Evolutionary conservation across 2,888 invertebrate genomes (phyloP).

Genomic region (Ormyrus labotus): DNA sequence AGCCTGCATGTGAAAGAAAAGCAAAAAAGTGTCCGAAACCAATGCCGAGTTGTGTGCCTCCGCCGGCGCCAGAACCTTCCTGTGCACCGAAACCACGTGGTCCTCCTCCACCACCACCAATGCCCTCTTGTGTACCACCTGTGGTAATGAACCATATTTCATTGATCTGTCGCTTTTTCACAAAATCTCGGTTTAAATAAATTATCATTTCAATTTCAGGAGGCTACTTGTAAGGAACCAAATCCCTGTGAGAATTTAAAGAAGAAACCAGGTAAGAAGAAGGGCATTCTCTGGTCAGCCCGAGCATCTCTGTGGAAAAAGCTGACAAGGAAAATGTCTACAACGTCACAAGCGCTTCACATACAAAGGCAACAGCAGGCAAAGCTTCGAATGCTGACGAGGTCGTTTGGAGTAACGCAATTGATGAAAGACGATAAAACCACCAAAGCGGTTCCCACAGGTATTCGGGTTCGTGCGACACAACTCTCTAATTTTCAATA

Average conservation of each 20-base stretch:
- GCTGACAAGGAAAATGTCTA: slow-evolving; percentile 28
- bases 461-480: too few species aligned
- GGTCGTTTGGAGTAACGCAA: not conserved
- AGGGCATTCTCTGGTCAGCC: too few species aligned
- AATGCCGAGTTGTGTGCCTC: not conserved
- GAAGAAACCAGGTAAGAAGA: too few species aligned
- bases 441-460: too few species aligned
- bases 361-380: too few species aligned
- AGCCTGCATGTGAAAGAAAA: not conserved
- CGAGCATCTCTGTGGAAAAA: slow-evolving; percentile 15
- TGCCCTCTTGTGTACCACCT: slow-evolving; percentile 31
- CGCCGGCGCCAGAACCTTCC: not conserved
- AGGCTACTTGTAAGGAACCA: too few species aligned
- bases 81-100: slow-evolving; percentile 9
- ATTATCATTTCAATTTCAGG: too few species aligned
- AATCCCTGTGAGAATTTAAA: too few species aligned
- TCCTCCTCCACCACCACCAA: slow-evolving; percentile 47
- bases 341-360: not conserved
- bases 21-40: slow-evolving; percentile 2
- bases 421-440: too few species aligned
- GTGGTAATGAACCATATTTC: not conserved
- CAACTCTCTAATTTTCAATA: not conserved
- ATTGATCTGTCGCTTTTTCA: not conserved
- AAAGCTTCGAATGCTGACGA: not conserved
- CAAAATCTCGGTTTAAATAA: too few species aligned